phyloP scores from a whole-genome alignment of 2,797 vertebrate species.

The Gila robusta region DNA sequence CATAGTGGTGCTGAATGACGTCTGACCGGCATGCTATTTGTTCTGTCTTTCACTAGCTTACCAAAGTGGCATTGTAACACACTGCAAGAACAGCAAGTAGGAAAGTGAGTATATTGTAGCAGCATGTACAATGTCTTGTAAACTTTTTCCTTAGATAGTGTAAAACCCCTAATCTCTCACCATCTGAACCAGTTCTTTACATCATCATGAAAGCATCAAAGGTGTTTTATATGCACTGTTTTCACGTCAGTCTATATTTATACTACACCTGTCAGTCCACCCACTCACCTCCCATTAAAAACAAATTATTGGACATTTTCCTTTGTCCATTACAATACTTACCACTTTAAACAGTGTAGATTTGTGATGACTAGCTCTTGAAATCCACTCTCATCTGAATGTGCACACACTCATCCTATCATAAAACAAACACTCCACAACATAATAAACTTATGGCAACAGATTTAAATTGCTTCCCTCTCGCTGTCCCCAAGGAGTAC shows the following conservation, averaged over 20 bases:
- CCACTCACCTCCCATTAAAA: slow-evolving; percentile 19
- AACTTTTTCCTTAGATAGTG: neutral
- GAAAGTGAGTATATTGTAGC: neutral
- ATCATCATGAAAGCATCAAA: slow-evolving; percentile 9
- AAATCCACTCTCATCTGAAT: slow-evolving; percentile 55
- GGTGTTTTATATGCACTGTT: neutral
- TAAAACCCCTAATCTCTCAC: neutral
- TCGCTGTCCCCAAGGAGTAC: slow-evolving; percentile 45
- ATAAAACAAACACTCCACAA: slow-evolving; percentile 57
- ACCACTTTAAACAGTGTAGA: slow-evolving; percentile 40
- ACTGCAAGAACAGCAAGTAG: neutral
- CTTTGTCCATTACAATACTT: slow-evolving; percentile 23
- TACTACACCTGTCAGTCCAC: neutral
- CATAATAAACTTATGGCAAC: slow-evolving; percentile 60
- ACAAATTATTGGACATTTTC: neutral
- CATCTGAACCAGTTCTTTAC: neutral
- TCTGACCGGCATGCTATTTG: neutral
- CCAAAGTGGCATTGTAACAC: neutral
- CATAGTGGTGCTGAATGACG: neutral
- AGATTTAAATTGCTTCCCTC: slow-evolving; percentile 61
- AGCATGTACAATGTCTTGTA: neutral
- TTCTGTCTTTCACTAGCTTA: slow-evolving; percentile 12
- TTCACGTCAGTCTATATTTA: neutral
- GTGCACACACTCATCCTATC: slow-evolving; percentile 48
- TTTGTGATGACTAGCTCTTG: slow-evolving; percentile 48